Evolutionary conservation across 2,797 vertebrate genomes (phyloP).

Genomic region (Furcifer pardalis): DNA sequence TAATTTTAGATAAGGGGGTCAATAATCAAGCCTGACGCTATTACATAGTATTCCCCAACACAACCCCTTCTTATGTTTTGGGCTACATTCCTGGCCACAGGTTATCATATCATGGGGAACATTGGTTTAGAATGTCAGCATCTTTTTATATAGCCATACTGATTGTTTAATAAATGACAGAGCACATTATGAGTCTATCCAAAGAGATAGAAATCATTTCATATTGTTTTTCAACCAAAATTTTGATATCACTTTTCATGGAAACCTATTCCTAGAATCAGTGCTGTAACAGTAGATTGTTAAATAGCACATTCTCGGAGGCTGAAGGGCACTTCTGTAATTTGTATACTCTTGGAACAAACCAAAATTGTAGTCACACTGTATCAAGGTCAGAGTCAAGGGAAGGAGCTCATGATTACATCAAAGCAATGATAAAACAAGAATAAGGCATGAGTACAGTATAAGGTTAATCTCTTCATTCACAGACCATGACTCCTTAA

Average conservation of each 20-base stretch:
- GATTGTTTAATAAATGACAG: not conserved
- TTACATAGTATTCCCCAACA: not conserved
- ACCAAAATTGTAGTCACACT: not conserved
- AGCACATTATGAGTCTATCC: not conserved
- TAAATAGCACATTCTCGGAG: not conserved
- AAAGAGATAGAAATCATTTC: not conserved
- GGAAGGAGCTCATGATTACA: slow-evolving; percentile 12
- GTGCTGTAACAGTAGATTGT: not conserved
- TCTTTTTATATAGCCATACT: slow-evolving; percentile 8
- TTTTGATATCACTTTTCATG: not conserved
- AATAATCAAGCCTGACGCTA: slow-evolving; percentile 23
- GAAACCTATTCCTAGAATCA: not conserved
- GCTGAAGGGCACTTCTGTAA: slow-evolving; percentile 1
- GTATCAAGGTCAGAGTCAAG: slow-evolving; percentile 2
- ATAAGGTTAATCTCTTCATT: not conserved
- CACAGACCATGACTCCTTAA: not conserved
- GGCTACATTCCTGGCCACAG: not conserved
- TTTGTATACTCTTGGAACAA: slow-evolving; percentile 4
- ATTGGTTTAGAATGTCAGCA: slow-evolving; percentile 8
- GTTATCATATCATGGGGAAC: not conserved
- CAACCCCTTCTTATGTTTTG: not conserved
- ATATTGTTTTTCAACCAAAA: not conserved
- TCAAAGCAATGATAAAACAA: slow-evolving; percentile 14
- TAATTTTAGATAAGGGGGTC: slow-evolving; percentile 26
- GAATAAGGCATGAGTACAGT: not conserved